phyloP scores from a whole-genome alignment of 2,797 vertebrate genomes.

The Mallotus villosus region DNA sequence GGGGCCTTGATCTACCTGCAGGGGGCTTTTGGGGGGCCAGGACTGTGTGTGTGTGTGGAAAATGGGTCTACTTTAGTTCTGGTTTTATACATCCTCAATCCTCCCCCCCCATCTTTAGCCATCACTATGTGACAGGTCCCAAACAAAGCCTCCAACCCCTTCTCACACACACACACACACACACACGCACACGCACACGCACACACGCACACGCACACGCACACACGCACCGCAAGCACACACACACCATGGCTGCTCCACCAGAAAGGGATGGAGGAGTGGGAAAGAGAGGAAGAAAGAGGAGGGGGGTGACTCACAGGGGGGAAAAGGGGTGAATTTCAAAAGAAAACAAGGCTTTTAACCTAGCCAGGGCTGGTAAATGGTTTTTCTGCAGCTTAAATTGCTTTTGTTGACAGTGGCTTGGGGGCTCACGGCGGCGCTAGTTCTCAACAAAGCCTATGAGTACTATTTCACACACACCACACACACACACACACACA shows the following conservation, averaged over 20 bases:
- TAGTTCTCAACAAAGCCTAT: constrained; percentile 3
- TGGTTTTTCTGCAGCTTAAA: constrained; percentile 38
- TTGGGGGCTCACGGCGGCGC: constrained; percentile 16
- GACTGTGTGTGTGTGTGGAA: background rate
- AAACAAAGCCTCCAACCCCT: constrained; percentile 77
- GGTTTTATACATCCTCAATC: constrained; percentile 82
- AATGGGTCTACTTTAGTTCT: constrained; percentile 71
- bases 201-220: background rate
- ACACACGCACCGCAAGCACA: constrained; percentile 16
- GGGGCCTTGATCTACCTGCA: constrained; percentile 71
- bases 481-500: no score
- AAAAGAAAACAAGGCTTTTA: constrained; percentile 39
- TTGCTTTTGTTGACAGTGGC: constrained; percentile 48
- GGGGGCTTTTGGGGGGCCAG: constrained; percentile 52
- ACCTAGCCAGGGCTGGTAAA: constrained; percentile 16
- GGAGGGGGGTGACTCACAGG: constrained; percentile 9
- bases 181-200: constrained; percentile 10
- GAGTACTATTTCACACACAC: no score
- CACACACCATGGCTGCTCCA: background rate
- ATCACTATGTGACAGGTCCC: constrained; percentile 75
- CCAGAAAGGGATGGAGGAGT: constrained; percentile 6
- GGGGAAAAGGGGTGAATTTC: constrained; percentile 34
- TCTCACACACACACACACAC: constrained; percentile 9
- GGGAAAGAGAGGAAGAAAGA: background rate
- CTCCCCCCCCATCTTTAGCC: constrained; percentile 53